Evolutionary conservation across 2,888 invertebrate genomes (phyloP).

Genomic region (Stenichneumon culpator): DNA sequence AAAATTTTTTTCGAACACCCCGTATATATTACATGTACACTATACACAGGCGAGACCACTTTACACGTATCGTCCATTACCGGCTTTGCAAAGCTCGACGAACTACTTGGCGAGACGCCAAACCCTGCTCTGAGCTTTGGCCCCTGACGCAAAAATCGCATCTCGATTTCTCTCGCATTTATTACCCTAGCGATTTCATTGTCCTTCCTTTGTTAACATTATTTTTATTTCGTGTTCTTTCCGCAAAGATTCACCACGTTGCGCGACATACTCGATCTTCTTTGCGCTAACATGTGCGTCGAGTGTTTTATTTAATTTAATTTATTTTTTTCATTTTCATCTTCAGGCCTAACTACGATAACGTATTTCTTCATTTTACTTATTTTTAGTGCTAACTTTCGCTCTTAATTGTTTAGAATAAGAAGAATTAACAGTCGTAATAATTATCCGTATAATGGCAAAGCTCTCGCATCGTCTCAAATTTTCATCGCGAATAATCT

Average conservation of each 20-base stretch:
- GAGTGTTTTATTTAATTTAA: neutral
- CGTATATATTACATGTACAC: slow-evolving; percentile 18
- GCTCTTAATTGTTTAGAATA: slow-evolving; percentile 27
- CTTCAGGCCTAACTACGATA: slow-evolving; percentile 49
- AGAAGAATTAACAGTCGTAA: slow-evolving; percentile 46
- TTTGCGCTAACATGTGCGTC: slow-evolving; percentile 21
- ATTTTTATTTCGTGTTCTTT: neutral
- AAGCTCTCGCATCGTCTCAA: slow-evolving; percentile 21
- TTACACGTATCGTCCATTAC: slow-evolving; percentile 60
- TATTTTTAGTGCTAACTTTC: slow-evolving; percentile 26
- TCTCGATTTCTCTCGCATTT: slow-evolving; percentile 51
- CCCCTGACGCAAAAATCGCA: slow-evolving; percentile 45
- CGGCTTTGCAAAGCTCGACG: slow-evolving; percentile 51
- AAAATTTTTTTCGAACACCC: neutral
- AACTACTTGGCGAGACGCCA: slow-evolving; percentile 65
- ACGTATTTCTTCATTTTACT: slow-evolving; percentile 21
- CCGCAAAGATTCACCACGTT: neutral
- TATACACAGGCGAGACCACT: slow-evolving; percentile 54
- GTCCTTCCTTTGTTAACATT: slow-evolving; percentile 18
- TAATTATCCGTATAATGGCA: slow-evolving; percentile 42
- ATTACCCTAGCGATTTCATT: slow-evolving; percentile 47
- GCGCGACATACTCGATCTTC: neutral
- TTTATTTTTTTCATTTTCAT: slow-evolving; percentile 15
- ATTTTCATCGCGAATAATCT: slow-evolving; percentile 25
- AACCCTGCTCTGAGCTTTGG: slow-evolving; percentile 42